These are phyloP conservation scores for Oedothorax gibbosus DNA, from an alignment of 1,140 invertebrate genomes.

Conservation along the genomic window DNA sequence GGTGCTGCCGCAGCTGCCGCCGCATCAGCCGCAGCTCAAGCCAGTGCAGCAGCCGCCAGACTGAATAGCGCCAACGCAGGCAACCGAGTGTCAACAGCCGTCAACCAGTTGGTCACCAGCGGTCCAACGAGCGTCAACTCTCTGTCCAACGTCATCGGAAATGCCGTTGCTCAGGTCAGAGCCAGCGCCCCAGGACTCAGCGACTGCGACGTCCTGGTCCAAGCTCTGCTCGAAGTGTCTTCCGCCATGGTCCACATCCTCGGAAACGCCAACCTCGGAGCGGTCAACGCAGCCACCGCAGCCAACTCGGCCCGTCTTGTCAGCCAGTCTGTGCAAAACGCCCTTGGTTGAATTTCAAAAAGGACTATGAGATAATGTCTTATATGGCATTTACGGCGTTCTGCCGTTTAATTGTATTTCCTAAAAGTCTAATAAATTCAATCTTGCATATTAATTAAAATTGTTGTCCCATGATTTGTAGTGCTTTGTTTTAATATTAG, in stretches of 20 bases:
- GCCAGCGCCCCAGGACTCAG: neutral
- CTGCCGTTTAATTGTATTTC: too few relatives aligned
- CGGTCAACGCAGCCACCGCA: too few relatives aligned
- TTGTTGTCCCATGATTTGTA: too few relatives aligned
- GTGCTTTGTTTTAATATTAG: too few relatives aligned
- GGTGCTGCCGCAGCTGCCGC: neutral
- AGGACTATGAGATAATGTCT: too few relatives aligned
- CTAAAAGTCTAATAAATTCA: too few relatives aligned
- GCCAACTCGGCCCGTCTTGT: too few relatives aligned
- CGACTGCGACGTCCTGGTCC: neutral
- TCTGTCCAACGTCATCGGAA: neutral
- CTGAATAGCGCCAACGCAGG: neutral
- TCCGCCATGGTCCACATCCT: neutral
- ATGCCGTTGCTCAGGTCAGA: neutral
- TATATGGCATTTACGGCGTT: too few relatives aligned
- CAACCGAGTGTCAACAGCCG: neutral
- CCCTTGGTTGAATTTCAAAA: too few relatives aligned
- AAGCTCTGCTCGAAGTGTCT: conserved; percentile 1
- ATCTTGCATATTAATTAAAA: too few relatives aligned
- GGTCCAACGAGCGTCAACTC: neutral
- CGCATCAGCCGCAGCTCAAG: neutral
- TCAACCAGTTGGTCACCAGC: neutral
- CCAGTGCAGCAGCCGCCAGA: neutral
- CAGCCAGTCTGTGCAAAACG: too few relatives aligned
- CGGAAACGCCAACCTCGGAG: too few relatives aligned